Base-by-base conservation (phyloP, 2,797 vertebrate species). In the Netta rufina region DNA sequence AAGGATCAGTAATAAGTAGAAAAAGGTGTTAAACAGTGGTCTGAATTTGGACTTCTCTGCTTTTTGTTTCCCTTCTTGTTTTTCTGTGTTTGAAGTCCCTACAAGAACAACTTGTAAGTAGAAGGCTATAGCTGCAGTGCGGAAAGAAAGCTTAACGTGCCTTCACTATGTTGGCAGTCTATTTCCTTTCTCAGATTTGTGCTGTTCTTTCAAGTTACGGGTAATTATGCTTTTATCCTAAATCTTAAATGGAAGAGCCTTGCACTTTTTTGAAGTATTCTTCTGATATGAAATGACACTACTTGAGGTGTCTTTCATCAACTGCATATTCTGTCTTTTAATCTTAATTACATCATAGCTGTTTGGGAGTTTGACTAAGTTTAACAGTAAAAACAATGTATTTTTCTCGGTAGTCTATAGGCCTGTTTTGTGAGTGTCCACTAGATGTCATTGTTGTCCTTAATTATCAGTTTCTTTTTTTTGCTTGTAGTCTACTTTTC, bases 401-500 rank as follows among this genome's bases (percentile, higher is more conserved):
- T 61, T 58, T 54, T 45, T 11, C 14, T 13, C 6, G 19, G 24
- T 61, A 9, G 22, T 28, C 41, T 87, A 2, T 0, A 3, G 39
- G n/a, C 58, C 32, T 64, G 33, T 96, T 88, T 94, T 58, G 45
- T 8, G 33, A 92, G 30, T 90, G 67, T 66, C 97, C 98, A 85
- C 98, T 97, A 98, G 98, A 96, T 98, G 98, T 98, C 98, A 97
- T 9, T 92, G 74, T 97, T 97, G 95, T 74, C 92, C 86, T 95
- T 94, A 95, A 90, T 91, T 41, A 94, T 4, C 83, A 19, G 25
- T 67, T 58, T 88, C 45, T 25, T 49, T 49, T 51, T 53, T 75
- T 19, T 47, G 28, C 38, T 45, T 56, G 21, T 7, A 3, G 16
- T 41, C 32, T 71, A 5, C 39, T 76, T 33, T 53, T 79, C 24